phyloP scores from a whole-genome alignment of 23 tunicate genomes.

The Aplidium turbinatum region DNA sequence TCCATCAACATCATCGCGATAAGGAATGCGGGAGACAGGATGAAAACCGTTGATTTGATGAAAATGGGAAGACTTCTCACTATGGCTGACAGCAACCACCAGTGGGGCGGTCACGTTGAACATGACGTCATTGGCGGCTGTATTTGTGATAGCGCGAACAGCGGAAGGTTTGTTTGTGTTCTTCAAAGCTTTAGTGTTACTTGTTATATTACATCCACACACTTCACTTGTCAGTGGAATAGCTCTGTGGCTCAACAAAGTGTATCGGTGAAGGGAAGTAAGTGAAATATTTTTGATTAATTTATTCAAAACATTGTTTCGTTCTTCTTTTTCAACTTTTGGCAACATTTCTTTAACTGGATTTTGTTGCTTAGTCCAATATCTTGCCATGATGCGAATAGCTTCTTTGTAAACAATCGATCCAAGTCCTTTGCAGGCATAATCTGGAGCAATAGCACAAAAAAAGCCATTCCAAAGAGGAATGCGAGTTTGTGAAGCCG shows the following conservation, averaged over 20 bases:
- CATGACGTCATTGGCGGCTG: constrained; percentile 13
- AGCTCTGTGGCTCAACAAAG: constrained; percentile 31
- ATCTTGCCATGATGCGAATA: constrained; percentile 53
- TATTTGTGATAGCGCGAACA: too few relatives aligned
- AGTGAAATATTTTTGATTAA: constrained; percentile 29
- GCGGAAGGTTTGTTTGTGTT: not conserved
- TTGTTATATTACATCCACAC: not conserved
- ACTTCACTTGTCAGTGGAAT: not conserved
- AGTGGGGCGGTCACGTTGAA: constrained; percentile 34
- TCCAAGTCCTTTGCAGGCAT: constrained; percentile 74
- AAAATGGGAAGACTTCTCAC: constrained; percentile 61
- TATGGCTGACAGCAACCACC: constrained; percentile 76
- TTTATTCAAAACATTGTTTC: constrained; percentile 6
- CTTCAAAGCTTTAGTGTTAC: not conserved
- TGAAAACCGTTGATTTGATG: constrained; percentile 78
- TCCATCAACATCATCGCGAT: constrained; percentile 28
- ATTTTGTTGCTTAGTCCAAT: constrained; percentile 44
- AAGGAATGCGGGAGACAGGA: constrained; percentile 58
- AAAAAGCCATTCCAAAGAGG: constrained; percentile 93
- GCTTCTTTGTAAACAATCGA: constrained; percentile 70
- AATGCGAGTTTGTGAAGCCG: constrained; percentile 32
- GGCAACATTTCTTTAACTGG: not conserved
- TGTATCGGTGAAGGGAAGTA: constrained; percentile 2
- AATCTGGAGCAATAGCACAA: constrained; percentile 72
- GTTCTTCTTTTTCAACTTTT: constrained; percentile 3